A percentile compares a stretch with the other conserved stretches of the same genome.
These are phyloP conservation scores for Crossaster papposus DNA, from an alignment of 53 echinoderm and acorn worm species.

Conservation along the genomic window DNA sequence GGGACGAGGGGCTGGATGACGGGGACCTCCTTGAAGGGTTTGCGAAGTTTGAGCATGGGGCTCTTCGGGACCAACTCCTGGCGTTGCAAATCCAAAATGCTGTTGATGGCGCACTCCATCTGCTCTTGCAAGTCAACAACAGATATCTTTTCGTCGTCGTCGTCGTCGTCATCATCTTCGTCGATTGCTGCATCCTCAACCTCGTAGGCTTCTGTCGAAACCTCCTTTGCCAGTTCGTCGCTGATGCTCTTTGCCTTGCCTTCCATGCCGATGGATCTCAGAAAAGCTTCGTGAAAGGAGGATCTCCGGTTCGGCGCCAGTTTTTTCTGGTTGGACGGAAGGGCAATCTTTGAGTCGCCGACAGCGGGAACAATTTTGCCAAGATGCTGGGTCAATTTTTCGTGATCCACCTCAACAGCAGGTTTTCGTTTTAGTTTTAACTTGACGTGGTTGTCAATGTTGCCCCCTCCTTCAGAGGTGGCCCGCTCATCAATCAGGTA, in stretches of 20 bases:
- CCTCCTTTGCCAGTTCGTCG: not conserved
- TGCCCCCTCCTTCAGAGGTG: not conserved
- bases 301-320: not conserved
- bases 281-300: constrained; percentile 25
- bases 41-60: not conserved
- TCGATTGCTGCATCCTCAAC: constrained; percentile 21
- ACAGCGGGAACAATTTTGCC: not conserved
- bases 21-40: not conserved
- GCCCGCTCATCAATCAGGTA: constrained; percentile 14
- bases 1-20: not conserved
- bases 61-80: constrained; percentile 8
- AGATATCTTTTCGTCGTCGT: constrained; percentile 20
- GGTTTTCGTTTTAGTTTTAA: constrained; percentile 52
- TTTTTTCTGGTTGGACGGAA: not conserved
- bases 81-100: constrained; percentile 83
- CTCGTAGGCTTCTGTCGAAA: not conserved
- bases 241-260: not conserved
- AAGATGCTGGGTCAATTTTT: not conserved
- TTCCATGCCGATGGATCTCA: constrained; percentile 11
- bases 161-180: not conserved
- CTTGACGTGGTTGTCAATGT: constrained; percentile 37
- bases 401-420: not conserved
- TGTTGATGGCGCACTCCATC: constrained; percentile 91
- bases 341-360: not conserved
- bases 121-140: constrained; percentile 81